phyloP scores from a whole-genome alignment of 2,888 invertebrate species.

The Argyra leucocephala region DNA sequence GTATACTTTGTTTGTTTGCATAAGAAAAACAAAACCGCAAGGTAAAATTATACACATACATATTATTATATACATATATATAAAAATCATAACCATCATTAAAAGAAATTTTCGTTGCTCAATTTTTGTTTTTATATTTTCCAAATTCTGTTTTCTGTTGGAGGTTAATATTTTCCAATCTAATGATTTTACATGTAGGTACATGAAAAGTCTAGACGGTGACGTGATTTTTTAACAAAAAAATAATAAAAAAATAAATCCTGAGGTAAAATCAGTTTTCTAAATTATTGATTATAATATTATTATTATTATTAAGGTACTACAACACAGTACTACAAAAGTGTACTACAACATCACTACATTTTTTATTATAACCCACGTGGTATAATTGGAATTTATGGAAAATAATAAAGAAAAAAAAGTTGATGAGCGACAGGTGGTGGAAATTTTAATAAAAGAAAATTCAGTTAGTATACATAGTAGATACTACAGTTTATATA shows the following conservation, averaged over 20 bases:
- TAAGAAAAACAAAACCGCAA: too few species aligned
- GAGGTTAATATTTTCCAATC: background rate
- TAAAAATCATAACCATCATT: too few species aligned
- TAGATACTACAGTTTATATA: background rate
- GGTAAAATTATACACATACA: too few species aligned
- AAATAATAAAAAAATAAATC: background rate
- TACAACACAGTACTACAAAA: too few species aligned
- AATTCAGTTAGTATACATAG: background rate
- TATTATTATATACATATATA: too few species aligned
- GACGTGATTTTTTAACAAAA: background rate
- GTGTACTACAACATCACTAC: too few species aligned
- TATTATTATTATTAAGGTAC: too few species aligned
- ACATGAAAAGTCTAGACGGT: background rate
- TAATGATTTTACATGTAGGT: background rate
- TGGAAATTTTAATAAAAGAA: background rate
- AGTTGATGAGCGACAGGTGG: background rate
- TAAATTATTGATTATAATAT: too few species aligned
- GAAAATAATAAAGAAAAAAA: too few species aligned
- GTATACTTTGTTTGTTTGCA: too few species aligned
- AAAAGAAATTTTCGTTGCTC: too few species aligned
- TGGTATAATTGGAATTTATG: background rate
- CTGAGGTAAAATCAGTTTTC: background rate
- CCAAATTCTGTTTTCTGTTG: background rate
- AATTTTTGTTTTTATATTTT: background rate
- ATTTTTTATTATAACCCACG: background rate